Evolutionary conservation across 2,113 vertebrate species (phyloP), one percentile per base, ranked within the genome.

Genomic region (Acrocephalus kingi): DNA sequence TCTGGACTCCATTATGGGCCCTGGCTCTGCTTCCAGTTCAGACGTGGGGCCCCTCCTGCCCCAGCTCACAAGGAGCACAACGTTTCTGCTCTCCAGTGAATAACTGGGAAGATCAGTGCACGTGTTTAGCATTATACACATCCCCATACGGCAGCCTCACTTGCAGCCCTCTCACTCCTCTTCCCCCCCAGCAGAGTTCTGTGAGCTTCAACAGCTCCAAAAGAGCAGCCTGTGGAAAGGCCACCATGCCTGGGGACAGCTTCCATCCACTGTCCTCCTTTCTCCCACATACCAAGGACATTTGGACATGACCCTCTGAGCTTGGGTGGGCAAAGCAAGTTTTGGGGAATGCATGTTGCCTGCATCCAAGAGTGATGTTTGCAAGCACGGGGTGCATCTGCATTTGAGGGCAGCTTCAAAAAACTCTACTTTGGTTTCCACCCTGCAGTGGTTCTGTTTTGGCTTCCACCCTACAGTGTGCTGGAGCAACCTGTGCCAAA

Each of bases 1-100:
- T 91, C 97, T 96, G 97, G 93, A 92, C 93, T 80, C 86, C 90
- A 97, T 96, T 94, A 94, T 3, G 9, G n/a, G 74, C 41, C 61
- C 81, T 93, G 84, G 67, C 91, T 87, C 89, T 31, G 81, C 90
- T 82, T 92, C 72, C 74, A 89, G 80, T 59, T 56, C 77, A 54
- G 77, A 54, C 3, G 0, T 54, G 84, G 89, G 96, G 94, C 94
- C 92, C 84, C 89, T 89, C 43, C 86, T 67, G 80, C 89, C 59
- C 71, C 5, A 0, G 66, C 85, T 87, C 56, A 27, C 85, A 37
- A 19, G 72, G 87, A 97, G 51, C 35, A 72, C 0, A 3, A 51
- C 80, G 41, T 33, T 92, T 49, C 66, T 93, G 52, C 48, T 93
- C 91, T 85, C 61, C 46, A 78, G 72, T 0, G 5, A 90, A 62